Base-by-base conservation (phyloP, 2,888 invertebrate species). In the Calliopum simillimum region DNA sequence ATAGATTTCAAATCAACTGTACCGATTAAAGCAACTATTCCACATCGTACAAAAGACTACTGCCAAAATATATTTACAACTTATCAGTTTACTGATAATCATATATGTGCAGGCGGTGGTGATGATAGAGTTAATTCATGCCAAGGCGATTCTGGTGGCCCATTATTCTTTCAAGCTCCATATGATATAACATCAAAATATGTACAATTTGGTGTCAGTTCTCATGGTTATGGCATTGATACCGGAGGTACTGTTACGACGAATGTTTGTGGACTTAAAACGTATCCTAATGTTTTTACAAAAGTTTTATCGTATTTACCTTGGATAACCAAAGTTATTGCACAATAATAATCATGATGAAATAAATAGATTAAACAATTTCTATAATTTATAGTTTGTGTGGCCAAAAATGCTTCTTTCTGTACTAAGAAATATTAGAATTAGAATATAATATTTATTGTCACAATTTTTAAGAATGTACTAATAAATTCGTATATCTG, bases 141-240 rank as follows among this genome's bases (percentile, higher is more conserved):
- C 66, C 78, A 77, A 8, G 82, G 83, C 4, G 82, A 82, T 58
- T 83, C 83, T 2, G 82, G 82, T 0, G 82, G 82, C 1, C 82
- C 82, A 0, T 62, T 82, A 12, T 78, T 84, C 53, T 77, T 77
- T 0, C 73, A 80, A 0, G 78, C 76, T 0, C 71, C 70, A 2
- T 84, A 79, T 49, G 78, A 78, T 56, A 49, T 13, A 0, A 44
- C 16, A 13, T 63, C 68, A 4, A 81, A 81, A 8, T 81, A 75
- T 25, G 73, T 84, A 3, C 85, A 85, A 70, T 84, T 79, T 61
- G 92, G 92, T 5, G 82, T 92, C 0, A 91, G 92, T 0, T 91
- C 91, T 0, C 89, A 89, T 74, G 92, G 92, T 0, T n/a, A n/a
- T n/a, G n/a, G n/a, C n/a, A n/a, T n/a, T n/a, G n/a, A n/a, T n/a